Conservation (phyloP, 2,113 vertebrate species). For the Solea solea region DNA sequence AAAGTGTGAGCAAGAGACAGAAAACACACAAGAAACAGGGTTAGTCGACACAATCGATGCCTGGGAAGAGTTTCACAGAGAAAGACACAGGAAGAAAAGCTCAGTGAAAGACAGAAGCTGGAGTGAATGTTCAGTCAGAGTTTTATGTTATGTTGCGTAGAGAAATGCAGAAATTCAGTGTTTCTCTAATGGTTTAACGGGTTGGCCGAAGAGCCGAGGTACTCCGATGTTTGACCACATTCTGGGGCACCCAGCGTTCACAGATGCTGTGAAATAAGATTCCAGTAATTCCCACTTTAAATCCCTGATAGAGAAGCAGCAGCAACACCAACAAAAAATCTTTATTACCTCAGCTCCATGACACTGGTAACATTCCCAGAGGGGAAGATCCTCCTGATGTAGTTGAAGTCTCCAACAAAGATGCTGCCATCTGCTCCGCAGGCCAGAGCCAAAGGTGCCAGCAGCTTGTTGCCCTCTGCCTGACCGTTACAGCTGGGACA, state of each 20-base stretch:
- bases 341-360: slow-evolving; percentile 92
- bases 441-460: slow-evolving; percentile 93
- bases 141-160: too few species aligned
- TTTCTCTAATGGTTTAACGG: too few species aligned
- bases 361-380: slow-evolving; percentile 98
- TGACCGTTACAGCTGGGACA: slow-evolving; percentile 98
- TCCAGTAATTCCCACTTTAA: too few species aligned
- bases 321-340: too few species aligned
- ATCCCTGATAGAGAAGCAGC: too few species aligned
- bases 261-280: too few species aligned
- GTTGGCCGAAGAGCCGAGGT: too few species aligned
- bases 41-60: too few species aligned
- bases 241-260: too few species aligned
- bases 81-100: not conserved
- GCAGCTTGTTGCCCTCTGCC: slow-evolving; percentile 95
- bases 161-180: too few species aligned
- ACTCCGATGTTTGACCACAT: too few species aligned
- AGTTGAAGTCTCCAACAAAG: slow-evolving; percentile 98
- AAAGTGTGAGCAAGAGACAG: slow-evolving; percentile 81
- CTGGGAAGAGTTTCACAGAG: not conserved
- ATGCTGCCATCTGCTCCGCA: slow-evolving; percentile 96
- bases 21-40: slow-evolving; percentile 53
- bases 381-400: slow-evolving; percentile 95
- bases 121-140: too few species aligned
- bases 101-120: not conserved